These are phyloP conservation scores for Empidonax alnorum DNA, from an alignment of 2,113 vertebrate species.

Conservation along the genomic window DNA sequence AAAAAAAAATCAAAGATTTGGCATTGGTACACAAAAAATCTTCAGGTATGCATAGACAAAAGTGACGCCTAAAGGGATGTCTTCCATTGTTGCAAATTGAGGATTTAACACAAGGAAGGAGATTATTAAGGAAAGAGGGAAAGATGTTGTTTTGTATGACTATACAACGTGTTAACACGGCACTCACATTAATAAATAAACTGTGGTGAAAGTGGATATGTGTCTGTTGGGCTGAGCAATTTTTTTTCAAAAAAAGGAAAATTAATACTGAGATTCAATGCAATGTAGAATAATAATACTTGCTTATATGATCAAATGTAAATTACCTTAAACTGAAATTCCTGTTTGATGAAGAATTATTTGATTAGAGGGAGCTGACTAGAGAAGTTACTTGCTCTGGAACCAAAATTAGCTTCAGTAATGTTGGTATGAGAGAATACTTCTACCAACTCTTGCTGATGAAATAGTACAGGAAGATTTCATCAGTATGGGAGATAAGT, in stretches of 20 bases:
- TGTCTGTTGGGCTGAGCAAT: not conserved
- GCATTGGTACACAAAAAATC: not conserved
- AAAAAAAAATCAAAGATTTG: not conserved
- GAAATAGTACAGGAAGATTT: not conserved
- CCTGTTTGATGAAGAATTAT: not conserved
- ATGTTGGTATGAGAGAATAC: not conserved
- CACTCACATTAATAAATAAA: not conserved
- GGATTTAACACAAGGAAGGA: not conserved
- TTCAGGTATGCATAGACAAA: not conserved
- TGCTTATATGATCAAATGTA: not conserved
- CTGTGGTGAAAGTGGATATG: not conserved
- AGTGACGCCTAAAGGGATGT: not conserved
- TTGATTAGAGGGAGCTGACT: not conserved
- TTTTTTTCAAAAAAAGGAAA: not conserved
- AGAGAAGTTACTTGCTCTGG: not conserved
- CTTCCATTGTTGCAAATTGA: not conserved
- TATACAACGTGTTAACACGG: not conserved
- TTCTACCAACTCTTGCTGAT: not conserved
- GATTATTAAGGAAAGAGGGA: not conserved
- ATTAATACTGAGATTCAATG: not conserved
- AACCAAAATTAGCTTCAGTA: not conserved
- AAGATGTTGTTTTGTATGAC: fast-evolving
- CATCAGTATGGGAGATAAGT: no score
- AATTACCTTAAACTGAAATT: not conserved
- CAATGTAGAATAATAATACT: not conserved